phyloP scores from a whole-genome alignment of 2,113 vertebrate genomes.

The Tauraco erythrolophus region DNA sequence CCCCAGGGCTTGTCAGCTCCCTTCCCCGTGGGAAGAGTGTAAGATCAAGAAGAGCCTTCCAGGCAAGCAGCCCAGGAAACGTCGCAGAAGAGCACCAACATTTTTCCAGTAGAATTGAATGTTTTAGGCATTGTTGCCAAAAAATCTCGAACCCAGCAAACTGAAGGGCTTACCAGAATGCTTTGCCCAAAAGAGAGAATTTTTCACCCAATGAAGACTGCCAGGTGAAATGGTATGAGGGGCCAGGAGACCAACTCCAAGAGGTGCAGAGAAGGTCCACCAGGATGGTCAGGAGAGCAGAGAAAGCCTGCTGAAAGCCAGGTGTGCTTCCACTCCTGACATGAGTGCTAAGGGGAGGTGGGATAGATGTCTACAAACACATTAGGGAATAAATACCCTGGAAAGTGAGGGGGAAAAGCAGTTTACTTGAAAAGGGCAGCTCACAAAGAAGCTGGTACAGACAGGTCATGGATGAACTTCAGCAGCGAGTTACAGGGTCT shows the following conservation, averaged over 20 bases:
- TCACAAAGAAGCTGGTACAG: not conserved
- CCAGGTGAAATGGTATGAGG: not conserved
- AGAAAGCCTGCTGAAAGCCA: not conserved
- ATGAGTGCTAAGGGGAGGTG: not conserved
- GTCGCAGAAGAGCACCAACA: not conserved
- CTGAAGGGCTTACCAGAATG: not conserved
- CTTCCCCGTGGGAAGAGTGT: not conserved
- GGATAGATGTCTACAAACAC: not conserved
- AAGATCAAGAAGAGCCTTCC: slow-evolving; percentile 50
- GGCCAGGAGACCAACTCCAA: not conserved
- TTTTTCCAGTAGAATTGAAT: not conserved
- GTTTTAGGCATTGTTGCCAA: not conserved
- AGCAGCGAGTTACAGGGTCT: not conserved
- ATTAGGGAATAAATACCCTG: not conserved
- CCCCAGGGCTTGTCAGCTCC: not conserved
- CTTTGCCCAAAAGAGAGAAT: not conserved
- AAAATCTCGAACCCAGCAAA: not conserved
- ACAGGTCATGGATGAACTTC: not conserved
- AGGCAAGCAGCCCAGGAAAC: slow-evolving; percentile 56
- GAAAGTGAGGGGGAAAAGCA: not conserved
- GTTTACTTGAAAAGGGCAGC: not conserved
- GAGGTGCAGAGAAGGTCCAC: not conserved
- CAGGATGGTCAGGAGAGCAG: not conserved
- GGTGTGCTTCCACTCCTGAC: not conserved
- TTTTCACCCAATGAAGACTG: not conserved